A percentile compares a stretch with the other conserved stretches of the same genome.
phyloP scores from a whole-genome alignment of 1,140 invertebrate genomes.

The Coelopa frigida region DNA sequence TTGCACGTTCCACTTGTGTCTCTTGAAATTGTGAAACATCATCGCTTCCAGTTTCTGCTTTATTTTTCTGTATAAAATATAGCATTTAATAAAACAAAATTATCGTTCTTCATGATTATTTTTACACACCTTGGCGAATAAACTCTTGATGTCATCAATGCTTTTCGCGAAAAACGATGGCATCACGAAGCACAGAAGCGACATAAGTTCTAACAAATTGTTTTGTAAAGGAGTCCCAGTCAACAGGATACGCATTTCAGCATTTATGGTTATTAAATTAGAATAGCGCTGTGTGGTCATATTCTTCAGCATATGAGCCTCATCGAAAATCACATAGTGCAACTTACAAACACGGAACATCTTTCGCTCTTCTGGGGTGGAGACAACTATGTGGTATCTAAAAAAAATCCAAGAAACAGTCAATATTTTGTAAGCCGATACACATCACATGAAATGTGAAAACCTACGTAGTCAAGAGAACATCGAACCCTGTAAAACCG shows the following conservation, averaged over 20 bases:
- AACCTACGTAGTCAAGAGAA: slow-evolving; percentile 72
- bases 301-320: slow-evolving; percentile 97
- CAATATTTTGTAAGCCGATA: not conserved
- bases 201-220: slow-evolving; percentile 92
- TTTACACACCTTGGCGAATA: slow-evolving; percentile 62
- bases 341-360: slow-evolving; percentile 84
- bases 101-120: not conserved
- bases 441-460: too few species aligned
- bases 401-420: not conserved
- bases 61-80: slow-evolving; percentile 30
- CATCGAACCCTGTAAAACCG: slow-evolving; percentile 67
- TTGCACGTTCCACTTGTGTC: slow-evolving; percentile 85
- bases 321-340: slow-evolving; percentile 92
- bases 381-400: slow-evolving; percentile 68
- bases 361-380: slow-evolving; percentile 78
- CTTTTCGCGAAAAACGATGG: slow-evolving; percentile 87
- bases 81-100: not conserved
- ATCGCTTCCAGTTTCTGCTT: slow-evolving; percentile 47
- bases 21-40: slow-evolving; percentile 72
- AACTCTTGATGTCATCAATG: slow-evolving; percentile 76
- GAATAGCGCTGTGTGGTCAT: slow-evolving; percentile 88
- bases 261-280: slow-evolving; percentile 82
- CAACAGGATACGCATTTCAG: slow-evolving; percentile 70
- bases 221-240: slow-evolving; percentile 95
- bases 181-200: slow-evolving; percentile 91